Evolutionary conservation across 2,888 invertebrate species (phyloP).

Genomic region (Podabrus alpinus): DNA sequence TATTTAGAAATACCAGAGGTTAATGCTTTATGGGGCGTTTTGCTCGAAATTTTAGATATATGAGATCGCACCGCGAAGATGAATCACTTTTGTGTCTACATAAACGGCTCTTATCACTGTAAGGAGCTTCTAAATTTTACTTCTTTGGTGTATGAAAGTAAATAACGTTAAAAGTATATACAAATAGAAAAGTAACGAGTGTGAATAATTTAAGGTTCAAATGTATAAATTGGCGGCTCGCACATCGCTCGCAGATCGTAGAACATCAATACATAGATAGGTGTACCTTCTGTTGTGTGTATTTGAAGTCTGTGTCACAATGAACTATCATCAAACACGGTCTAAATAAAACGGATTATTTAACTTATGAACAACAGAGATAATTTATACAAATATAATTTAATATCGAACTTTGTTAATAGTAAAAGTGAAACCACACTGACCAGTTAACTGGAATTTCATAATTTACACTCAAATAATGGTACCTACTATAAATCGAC

Average conservation of each 20-base stretch:
- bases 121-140: slow-evolving; percentile 37
- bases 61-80: slow-evolving; percentile 31
- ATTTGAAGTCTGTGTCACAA: not conserved
- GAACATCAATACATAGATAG: not conserved
- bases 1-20: not conserved
- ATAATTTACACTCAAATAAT: slow-evolving; percentile 18
- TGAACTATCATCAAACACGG: not conserved
- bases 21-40: not conserved
- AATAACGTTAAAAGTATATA: slow-evolving; percentile 23
- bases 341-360: slow-evolving; percentile 5
- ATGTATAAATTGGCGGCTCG: not conserved
- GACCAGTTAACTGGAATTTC: slow-evolving; percentile 6
- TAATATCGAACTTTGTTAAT: slow-evolving; percentile 19
- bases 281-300: not conserved
- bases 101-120: slow-evolving; percentile 18
- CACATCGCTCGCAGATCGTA: not conserved
- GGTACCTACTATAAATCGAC: slow-evolving; percentile 39
- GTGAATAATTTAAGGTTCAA: not conserved
- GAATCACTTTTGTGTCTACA: slow-evolving; percentile 18
- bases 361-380: slow-evolving; percentile 22
- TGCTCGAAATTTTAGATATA: slow-evolving; percentile 26
- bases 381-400: slow-evolving; percentile 24
- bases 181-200: slow-evolving; percentile 18
- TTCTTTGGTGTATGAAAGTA: slow-evolving; percentile 41
- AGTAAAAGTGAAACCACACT: slow-evolving; percentile 14